phyloP scores from a whole-genome alignment of 1,140 invertebrate genomes.

The Heliconius hewitsoni region DNA sequence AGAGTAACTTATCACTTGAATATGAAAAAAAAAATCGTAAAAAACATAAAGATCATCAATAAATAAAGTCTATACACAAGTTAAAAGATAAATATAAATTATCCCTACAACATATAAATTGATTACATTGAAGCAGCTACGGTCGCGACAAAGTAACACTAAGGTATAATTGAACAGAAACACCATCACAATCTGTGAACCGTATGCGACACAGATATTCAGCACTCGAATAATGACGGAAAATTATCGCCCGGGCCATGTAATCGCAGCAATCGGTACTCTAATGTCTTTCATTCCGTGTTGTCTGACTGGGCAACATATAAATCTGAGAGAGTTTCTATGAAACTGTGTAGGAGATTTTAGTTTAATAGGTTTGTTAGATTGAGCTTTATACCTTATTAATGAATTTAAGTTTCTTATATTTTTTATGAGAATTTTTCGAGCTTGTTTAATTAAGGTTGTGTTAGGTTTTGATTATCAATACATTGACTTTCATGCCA shows the following conservation, averaged over 20 bases:
- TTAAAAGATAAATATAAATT: neutral
- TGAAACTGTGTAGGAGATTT: neutral
- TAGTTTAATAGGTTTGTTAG: neutral
- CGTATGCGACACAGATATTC: conserved; percentile 53
- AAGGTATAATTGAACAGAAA: conserved; percentile 34
- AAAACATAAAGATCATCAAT: no score
- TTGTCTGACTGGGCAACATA: conserved; percentile 28
- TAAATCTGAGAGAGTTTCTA: conserved; percentile 17
- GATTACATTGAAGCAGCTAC: conserved; percentile 12
- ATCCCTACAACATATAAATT: neutral
- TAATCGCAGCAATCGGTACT: conserved; percentile 51
- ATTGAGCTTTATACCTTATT: neutral
- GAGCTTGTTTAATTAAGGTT: no score
- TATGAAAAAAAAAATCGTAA: no score
- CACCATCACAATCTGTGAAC: conserved; percentile 38
- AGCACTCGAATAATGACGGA: conserved; percentile 56
- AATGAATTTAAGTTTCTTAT: no score
- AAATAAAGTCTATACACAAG: neutral
- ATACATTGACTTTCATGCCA: no score
- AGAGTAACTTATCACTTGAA: no score
- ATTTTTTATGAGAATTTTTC: no score
- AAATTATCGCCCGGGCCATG: conserved; percentile 63
- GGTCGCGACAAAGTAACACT: conserved; percentile 22
- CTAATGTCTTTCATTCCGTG: conserved; percentile 21
- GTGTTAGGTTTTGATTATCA: no score